Evolutionary conservation across 2,797 vertebrate genomes (phyloP), one percentile per base, ranked within the genome.

Genomic region (Acipenser oxyrinchus): DNA sequence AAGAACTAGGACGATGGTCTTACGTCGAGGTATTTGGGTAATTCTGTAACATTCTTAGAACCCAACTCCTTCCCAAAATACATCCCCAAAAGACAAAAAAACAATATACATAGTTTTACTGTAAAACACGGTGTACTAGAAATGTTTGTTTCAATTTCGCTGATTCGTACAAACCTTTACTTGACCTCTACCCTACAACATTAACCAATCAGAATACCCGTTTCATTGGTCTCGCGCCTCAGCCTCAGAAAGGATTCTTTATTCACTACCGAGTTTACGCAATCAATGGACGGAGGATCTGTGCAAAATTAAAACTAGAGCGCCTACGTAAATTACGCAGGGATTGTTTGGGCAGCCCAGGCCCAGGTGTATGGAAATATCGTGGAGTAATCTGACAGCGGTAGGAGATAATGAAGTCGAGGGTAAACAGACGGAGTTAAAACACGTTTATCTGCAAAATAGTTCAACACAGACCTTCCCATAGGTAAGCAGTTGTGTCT

Each of bases 301-400:
- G 49, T 68, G 70, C 63, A 58, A 61, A 58, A 53, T 64, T 6
- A 4, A 58, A 61, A 62, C 58, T 15, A 63, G 62, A 7, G 58
- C 49, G 66, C 61, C 60, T 80, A 74, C 83, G 82, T 11, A 71
- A 37, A 65, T 74, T 71, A 72, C 80, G 85, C 73, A 18, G 3
- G 1, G 60, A 62, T 53, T 67, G 23, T 48, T 49, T 12, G 37
- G 50, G 78, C 78, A 77, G 81, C 77, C 78, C 75, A 78, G 88
- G 88, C 88, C 88, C 88, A 87, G 85, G 86, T 87, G 85, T 81
- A 86, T 84, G 86, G 76, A 78, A 77, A 78, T 83, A 66, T 57
- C 80, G 78, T 74, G 77, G 83, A 87, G 78, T 85, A 81, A 81
- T 84, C 83, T 88, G 88, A 88, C 88, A 86, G 85, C 79, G 80